phyloP scores from a whole-genome alignment of 2,113 vertebrate genomes.

The Xiphias gladius region DNA sequence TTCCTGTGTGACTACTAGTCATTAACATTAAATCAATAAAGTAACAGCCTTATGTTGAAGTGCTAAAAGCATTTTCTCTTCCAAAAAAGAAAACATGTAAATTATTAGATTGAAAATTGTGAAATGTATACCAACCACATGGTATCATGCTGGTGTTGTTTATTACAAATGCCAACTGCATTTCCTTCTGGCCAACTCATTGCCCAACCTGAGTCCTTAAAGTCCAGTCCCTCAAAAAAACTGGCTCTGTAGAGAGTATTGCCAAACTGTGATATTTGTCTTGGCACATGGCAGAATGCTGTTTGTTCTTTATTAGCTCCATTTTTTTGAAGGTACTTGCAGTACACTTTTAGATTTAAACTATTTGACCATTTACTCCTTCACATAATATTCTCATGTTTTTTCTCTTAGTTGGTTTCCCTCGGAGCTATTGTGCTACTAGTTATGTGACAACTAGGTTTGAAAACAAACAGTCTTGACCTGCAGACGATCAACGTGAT shows the following conservation, averaged over 20 bases:
- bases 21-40: too few species aligned
- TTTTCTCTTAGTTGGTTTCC: background rate
- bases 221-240: conserved; percentile 12
- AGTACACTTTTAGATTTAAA: background rate
- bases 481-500: background rate
- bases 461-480: background rate
- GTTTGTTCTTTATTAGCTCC: background rate
- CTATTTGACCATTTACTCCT: background rate
- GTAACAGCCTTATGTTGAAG: conserved; percentile 2
- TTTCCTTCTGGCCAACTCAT: conserved; percentile 18
- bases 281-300: background rate
- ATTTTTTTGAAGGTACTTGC: background rate
- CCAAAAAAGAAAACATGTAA: conserved; percentile 7
- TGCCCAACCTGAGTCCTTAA: conserved; percentile 26
- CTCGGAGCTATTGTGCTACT: background rate
- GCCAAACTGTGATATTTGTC: conserved; percentile 22
- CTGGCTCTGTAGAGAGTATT: background rate
- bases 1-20: too few species aligned
- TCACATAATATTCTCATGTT: background rate
- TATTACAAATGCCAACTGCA: conserved; percentile 10
- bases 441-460: background rate
- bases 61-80: background rate
- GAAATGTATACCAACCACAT: conserved; percentile 9
- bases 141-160: conserved; percentile 21
- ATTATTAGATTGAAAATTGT: conserved; percentile 11